Base-by-base conservation (phyloP, 92 coral and sea anemone genomes). In the Zoanthus gigantus region DNA sequence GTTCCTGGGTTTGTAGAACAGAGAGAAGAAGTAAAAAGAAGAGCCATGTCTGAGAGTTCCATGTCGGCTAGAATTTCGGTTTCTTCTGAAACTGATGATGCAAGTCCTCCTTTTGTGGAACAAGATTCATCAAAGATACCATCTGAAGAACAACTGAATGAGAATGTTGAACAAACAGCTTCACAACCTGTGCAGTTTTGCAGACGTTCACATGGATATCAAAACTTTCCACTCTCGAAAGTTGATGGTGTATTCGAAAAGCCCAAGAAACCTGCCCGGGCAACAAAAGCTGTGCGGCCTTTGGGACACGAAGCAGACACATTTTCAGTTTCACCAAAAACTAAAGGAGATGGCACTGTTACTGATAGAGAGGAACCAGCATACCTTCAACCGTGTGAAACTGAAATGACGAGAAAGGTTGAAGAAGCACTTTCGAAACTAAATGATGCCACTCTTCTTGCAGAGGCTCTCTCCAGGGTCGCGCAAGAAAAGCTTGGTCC, bases 401-500 rank as follows among this genome's bases (percentile, higher is more conserved):
- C 90, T 61, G 91, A 87, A 48, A 47, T 91, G 76, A 95, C 98
- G 11, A 77, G 92, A 16, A 95, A 95, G 71, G 92, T 93, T n/a
- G 98, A 95, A 73, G 89, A 94, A 15, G 98, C 96, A 5, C 77
- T 95, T 9, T 94, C 98, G 14, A 95, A 95, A 86, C 73, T 95
- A 66, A 95, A 90, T 82, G 98, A 93, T 90, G 98, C 98, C 1
- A 92, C 92, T 52, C 92, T 95, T 71, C 93, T 95, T 28, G 98
- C 98, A 0, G 98, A 95, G 76, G 94, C 98, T 10, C 86, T 95
- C 68, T 89, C 98, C 13, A 93, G 98, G 76, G 98, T 95, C 45
- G 98, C 93, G 60, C 98, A 95, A 82, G 98, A 95, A 37, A 93
- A 91, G 58, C 88, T 95, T 10, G 98, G 98, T 2, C 98, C 98